Percentiles rank a stretch among this genome's conserved stretches.
phyloP scores from a whole-genome alignment of 2,797 vertebrate genomes.

The Natrix natrix region DNA sequence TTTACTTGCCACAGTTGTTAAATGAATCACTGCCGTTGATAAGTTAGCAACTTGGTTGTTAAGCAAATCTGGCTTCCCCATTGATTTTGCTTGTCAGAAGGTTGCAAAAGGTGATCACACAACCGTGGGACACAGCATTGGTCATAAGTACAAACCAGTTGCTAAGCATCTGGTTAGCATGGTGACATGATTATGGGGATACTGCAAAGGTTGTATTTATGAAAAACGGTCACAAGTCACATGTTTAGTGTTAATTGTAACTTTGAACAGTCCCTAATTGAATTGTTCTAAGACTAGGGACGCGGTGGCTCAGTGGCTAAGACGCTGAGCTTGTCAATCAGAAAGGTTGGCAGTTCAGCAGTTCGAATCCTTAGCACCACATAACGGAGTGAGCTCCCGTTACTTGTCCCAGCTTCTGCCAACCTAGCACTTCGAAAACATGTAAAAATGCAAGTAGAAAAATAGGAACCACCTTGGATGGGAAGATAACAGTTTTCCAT shows the following conservation, averaged over 20 bases:
- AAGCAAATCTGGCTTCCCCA: background rate
- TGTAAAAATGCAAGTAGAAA: too few species aligned
- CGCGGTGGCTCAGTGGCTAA: too few species aligned
- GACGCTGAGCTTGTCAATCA: too few species aligned
- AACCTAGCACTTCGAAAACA: too few species aligned
- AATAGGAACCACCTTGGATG: too few species aligned
- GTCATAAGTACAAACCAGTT: background rate
- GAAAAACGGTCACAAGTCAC: background rate
- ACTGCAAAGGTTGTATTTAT: background rate
- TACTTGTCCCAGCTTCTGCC: too few species aligned
- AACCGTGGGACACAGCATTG: background rate
- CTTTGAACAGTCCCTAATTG: background rate
- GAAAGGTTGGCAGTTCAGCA: too few species aligned
- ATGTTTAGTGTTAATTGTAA: background rate
- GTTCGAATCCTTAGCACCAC: too few species aligned
- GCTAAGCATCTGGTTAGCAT: background rate
- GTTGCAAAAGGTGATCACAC: background rate
- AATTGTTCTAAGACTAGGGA: background rate
- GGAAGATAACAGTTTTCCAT: too few species aligned
- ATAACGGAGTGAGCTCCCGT: too few species aligned
- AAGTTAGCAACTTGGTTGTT: background rate
- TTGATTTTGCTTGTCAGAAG: background rate
- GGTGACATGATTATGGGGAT: background rate
- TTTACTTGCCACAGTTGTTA: background rate
- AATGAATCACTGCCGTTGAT: background rate